Evolutionary conservation across 2,888 invertebrate genomes (phyloP).

Genomic region (Lithophane ornitopus): DNA sequence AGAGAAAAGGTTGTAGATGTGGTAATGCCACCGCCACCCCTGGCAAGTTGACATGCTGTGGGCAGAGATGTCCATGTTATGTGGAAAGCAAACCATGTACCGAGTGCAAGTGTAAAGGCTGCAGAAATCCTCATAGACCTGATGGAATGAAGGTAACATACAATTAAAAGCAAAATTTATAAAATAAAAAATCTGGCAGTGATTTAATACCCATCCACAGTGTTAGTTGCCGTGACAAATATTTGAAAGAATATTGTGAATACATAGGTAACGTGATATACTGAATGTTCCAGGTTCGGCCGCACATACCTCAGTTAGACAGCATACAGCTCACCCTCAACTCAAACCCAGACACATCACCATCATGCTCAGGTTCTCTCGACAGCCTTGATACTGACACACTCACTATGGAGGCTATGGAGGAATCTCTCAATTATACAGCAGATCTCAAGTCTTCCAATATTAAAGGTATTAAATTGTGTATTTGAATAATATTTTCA

Average conservation of each 20-base stretch:
- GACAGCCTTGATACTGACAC: slow-evolving; percentile 87
- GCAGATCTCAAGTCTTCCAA: slow-evolving; percentile 84
- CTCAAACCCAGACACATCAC: slow-evolving; percentile 84
- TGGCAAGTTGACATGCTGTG: slow-evolving; percentile 97
- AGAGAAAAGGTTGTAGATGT: slow-evolving; percentile 96
- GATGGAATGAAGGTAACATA: slow-evolving; percentile 94
- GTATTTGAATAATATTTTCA: background rate
- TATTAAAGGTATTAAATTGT: slow-evolving; percentile 82
- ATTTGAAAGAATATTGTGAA: background rate
- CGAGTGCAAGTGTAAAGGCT: slow-evolving; percentile 97
- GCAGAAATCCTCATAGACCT: slow-evolving; percentile 96
- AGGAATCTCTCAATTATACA: slow-evolving; percentile 84
- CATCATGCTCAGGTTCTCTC: slow-evolving; percentile 86
- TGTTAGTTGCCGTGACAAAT: background rate
- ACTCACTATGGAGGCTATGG: slow-evolving; percentile 86
- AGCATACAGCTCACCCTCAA: slow-evolving; percentile 90
- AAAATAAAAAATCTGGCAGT: background rate
- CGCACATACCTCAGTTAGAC: slow-evolving; percentile 92
- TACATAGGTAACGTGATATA: background rate
- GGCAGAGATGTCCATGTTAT: slow-evolving; percentile 98
- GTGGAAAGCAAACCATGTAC: slow-evolving; percentile 97
- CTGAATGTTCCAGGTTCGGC: slow-evolving; percentile 88
- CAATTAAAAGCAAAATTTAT: background rate
- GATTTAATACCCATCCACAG: background rate
- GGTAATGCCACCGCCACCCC: slow-evolving; percentile 97